These are phyloP conservation scores for Motacilla tschutschensis DNA, from an alignment of 2,113 vertebrate species.

Conservation along the genomic window DNA sequence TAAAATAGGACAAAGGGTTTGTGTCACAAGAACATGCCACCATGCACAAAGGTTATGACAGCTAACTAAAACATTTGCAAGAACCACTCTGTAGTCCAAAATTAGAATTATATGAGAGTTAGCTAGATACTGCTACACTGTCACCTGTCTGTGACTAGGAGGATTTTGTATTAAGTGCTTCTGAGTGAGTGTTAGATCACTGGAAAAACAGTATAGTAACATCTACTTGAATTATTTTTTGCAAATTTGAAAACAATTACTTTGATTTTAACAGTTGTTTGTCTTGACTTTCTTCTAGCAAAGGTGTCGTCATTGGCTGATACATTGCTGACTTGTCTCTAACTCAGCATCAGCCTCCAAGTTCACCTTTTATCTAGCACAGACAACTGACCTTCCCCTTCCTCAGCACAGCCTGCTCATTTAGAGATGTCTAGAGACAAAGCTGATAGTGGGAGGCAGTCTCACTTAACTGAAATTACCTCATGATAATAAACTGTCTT, in stretches of 20 bases:
- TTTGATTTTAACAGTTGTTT: background rate
- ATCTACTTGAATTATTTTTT: background rate
- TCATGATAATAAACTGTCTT: background rate
- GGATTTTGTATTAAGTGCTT: background rate
- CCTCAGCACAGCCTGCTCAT: background rate
- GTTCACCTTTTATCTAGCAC: background rate
- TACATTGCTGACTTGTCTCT: background rate
- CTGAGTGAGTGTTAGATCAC: background rate
- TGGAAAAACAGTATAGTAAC: background rate
- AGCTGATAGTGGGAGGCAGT: background rate
- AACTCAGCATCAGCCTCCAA: background rate
- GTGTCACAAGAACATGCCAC: background rate
- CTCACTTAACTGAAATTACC: background rate
- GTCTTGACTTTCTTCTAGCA: background rate
- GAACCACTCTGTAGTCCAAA: background rate
- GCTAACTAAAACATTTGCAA: background rate
- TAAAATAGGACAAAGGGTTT: background rate
- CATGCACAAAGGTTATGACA: background rate
- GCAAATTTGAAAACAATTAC: background rate
- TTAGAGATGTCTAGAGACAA: background rate
- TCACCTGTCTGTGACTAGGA: accelerated
- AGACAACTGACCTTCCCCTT: background rate
- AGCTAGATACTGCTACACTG: background rate
- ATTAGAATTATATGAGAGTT: background rate
- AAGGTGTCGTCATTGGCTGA: background rate